A percentile compares a stretch with the other conserved stretches of the same genome.
Conservation (phyloP, 1,140 invertebrate species). For the Teleogryllus occipitalis region DNA sequence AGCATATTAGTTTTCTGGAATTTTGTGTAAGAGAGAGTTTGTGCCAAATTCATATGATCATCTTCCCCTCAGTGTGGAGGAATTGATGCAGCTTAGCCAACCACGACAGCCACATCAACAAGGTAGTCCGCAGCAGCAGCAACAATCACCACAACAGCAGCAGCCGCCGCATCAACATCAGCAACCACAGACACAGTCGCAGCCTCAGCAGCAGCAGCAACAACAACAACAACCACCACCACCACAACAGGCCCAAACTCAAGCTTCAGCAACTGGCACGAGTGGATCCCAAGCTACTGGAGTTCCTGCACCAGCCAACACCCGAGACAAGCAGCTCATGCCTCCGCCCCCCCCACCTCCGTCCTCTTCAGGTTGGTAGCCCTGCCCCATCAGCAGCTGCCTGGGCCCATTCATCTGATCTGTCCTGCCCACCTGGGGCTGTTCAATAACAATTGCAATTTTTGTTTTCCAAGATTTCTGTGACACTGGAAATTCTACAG, state of each 20-base stretch:
- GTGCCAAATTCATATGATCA: constrained; percentile 11
- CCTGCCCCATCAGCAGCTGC: constrained; percentile 10
- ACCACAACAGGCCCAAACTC: not conserved
- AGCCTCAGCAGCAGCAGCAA: constrained; percentile 8
- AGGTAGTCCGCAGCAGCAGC: constrained; percentile 13
- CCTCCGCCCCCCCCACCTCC: constrained; percentile 23
- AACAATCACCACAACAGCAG: not conserved
- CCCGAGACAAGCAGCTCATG: constrained; percentile 22
- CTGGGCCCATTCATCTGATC: constrained; percentile 6
- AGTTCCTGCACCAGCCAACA: not conserved
- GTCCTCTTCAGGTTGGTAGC: constrained; percentile 20
- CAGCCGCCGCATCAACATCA: not conserved
- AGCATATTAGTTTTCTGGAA: not conserved
- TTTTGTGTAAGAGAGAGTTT: not conserved
- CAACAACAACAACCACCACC: not conserved
- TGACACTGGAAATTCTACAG: not conserved
- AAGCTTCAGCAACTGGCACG: not conserved
- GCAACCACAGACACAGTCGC: not conserved
- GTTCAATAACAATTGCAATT: not conserved
- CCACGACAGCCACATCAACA: constrained; percentile 17
- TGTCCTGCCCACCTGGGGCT: not conserved
- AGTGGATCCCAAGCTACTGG: not conserved
- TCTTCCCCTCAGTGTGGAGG: constrained; percentile 18
- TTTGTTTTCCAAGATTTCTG: constrained; percentile 1
- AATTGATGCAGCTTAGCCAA: constrained; percentile 20